Base-by-base conservation (phyloP, 2,888 invertebrate species). In the Lasioglossum malachurum region DNA sequence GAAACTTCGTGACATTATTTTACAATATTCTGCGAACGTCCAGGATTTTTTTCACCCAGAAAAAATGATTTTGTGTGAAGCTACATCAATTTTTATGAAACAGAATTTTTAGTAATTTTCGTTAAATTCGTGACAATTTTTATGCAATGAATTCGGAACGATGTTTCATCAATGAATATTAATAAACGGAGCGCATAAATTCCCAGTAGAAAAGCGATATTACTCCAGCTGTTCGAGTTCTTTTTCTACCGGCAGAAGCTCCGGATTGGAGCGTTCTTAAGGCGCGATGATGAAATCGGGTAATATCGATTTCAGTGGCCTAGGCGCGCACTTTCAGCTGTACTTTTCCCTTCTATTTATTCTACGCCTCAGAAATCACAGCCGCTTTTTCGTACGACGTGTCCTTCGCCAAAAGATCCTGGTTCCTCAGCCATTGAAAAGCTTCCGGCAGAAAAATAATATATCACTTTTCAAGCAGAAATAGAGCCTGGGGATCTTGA, bases 221-320 rank as follows among this genome's bases (percentile, higher is more conserved):
- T 69, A 44, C n/a, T 27, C 31, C 57, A 19, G 74, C 38, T 64
- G 41, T 49, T 31, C 31, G 27, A 46, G 64, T 44, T 53, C 53
- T 49, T 16, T 14, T 27, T 35, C 57, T n/a, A 53, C 46, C 3
- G 3, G 23, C 35, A 19, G 44, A 53, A 44, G 71, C 75, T 46
- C 19, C 41, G 53, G 73, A 84, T 84, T 78, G 49, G 67, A 76
- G 23, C 69, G 60, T 53, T 84, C 75, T 71, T 76, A 73, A 60
- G 86, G 31, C 77, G 46, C 64, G 60, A 53, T 31, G 75, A 77
- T 81, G 83, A 78, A 82, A 87, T 87, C 77, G 60, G 69, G 73
- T 57, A 75, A 75, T 88, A 87, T 89, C 82, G 88, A 90, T 88
- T 90, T 80, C 71, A n/a, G 73, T 38, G 64, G 72, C 77, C 53